phyloP scores from a whole-genome alignment of 2,888 invertebrate genomes.

The Agrotis segetum region DNA sequence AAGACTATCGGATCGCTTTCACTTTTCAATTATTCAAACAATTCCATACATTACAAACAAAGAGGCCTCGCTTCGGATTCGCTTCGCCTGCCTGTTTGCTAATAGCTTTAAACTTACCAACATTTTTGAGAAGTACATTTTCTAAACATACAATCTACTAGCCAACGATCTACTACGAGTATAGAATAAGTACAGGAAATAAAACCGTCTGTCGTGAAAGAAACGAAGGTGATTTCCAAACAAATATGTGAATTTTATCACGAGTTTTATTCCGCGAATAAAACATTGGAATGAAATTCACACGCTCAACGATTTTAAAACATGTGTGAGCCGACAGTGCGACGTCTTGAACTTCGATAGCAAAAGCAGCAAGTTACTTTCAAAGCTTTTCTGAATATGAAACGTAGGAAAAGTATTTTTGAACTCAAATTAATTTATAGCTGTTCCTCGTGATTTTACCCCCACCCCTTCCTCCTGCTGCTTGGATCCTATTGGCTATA shows the following conservation, averaged over 20 bases:
- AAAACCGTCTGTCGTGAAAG: slow-evolving; percentile 26
- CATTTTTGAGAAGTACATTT: neutral
- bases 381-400: neutral
- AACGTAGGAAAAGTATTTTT: no score
- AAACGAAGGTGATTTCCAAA: slow-evolving; percentile 38
- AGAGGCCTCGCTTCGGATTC: no score
- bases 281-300: slow-evolving; percentile 16
- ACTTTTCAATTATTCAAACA: no score
- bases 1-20: no score
- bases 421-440: no score
- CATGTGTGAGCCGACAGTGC: neutral
- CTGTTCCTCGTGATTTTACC: no score
- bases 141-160: neutral
- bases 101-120: no score
- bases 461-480: no score
- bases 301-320: slow-evolving; percentile 15
- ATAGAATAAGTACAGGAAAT: slow-evolving; percentile 32
- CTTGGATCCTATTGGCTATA: no score
- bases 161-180: neutral
- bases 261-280: slow-evolving; percentile 41
- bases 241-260: slow-evolving; percentile 45
- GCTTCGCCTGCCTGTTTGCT: no score
- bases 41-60: no score
- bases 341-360: neutral
- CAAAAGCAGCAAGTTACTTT: neutral